These are phyloP conservation scores for Petrocephalus microphthalmus DNA, from an alignment of 2,113 vertebrate species.

Conservation along the genomic window DNA sequence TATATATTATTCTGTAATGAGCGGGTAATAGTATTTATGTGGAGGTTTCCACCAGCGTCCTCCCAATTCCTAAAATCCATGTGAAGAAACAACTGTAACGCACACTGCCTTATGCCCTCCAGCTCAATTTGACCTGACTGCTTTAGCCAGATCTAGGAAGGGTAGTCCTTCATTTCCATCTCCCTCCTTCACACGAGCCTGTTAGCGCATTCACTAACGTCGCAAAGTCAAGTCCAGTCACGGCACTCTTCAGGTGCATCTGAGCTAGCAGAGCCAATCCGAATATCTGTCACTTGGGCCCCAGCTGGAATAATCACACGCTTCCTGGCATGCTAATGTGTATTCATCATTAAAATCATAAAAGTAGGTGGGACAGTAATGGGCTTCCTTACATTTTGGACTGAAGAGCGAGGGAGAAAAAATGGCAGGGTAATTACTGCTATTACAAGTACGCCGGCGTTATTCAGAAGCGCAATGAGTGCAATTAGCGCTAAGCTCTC, in stretches of 20 bases:
- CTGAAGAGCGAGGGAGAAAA: slow-evolving; percentile 30
- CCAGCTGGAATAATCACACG: slow-evolving; percentile 31
- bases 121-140: background rate
- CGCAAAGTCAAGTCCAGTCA: background rate
- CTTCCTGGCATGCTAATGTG: slow-evolving; percentile 35
- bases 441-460: slow-evolving; percentile 39
- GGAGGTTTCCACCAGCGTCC: background rate
- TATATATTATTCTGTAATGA: background rate
- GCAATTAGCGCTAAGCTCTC: slow-evolving; percentile 35
- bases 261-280: background rate
- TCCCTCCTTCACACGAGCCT: background rate
- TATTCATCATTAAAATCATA: slow-evolving; percentile 24
- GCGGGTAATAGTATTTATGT: background rate
- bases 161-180: background rate
- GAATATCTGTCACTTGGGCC: background rate
- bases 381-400: slow-evolving; percentile 35
- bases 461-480: slow-evolving; percentile 34
- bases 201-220: background rate
- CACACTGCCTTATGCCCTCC: background rate
- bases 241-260: background rate
- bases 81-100: background rate
- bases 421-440: slow-evolving; percentile 49
- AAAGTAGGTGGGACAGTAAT: slow-evolving; percentile 20
- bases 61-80: background rate
- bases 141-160: background rate